Base-by-base conservation (phyloP, 2,888 invertebrate genomes). In the Lasiommata megera region DNA sequence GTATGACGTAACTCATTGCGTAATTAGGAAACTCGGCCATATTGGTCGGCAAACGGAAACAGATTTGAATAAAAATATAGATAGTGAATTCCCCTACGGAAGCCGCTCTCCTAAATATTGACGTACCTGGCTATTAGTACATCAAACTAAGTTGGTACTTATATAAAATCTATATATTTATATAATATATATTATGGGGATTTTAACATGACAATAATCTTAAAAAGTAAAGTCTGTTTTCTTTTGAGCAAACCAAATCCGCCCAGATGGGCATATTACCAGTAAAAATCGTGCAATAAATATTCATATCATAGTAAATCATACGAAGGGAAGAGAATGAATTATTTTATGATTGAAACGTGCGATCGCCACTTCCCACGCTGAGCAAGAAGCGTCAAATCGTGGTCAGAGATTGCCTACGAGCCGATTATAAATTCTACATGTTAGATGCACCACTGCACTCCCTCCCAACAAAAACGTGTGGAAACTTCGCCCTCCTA, bases 61-160 rank as follows among this genome's bases (percentile, higher is more conserved):
- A 69, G 76, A 86, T 88, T 88, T 86, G 72, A 88, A 88, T 89
- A 73, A 70, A 69, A 84, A 82, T 80, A 84, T 84, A 81, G 86
- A 61, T 64, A 71, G 70, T 74, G 77, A 78, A 80, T 76, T 87
- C 89, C 88, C 82, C 78, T 71, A 73, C 86, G 88, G 88, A 88
- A 87, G 67, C 68, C 75, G 62, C 73, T 65, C 77, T 66, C 76
- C 80, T 76, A 76, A 72, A 66, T 56, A 47, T 66, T 66, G 46
- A 46, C 14, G 44, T 16, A 29, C 11, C 8, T 28, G 23, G 1
- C n/a, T 34, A 34, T 34, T 34, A 34, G 3, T 34, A 31, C 9
- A 31, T 7, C 9, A 34, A 34, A 28, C 1, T 43, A 12, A 1
- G 37, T 6, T 0, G n/a, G 12, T 11, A 8, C 17, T 2, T 1